phyloP scores from a whole-genome alignment of 2,888 invertebrate genomes.

The Caenorhabditis sp. region DNA sequence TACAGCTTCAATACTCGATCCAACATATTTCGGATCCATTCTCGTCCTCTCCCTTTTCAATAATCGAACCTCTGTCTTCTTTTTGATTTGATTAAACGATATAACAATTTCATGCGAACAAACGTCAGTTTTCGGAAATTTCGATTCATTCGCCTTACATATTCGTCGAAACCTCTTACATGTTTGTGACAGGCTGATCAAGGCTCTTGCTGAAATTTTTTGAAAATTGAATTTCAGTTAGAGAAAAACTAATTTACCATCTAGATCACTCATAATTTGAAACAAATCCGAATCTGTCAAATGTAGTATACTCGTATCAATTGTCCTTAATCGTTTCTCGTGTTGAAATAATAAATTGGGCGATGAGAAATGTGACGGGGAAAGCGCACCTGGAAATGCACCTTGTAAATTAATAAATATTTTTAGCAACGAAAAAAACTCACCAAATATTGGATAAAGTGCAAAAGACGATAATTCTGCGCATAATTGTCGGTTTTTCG shows the following conservation, averaged over 20 bases:
- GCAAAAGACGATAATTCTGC: slow-evolving; percentile 43
- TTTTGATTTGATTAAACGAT: slow-evolving; percentile 28
- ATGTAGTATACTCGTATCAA: background rate
- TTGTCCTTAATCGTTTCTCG: slow-evolving; percentile 8
- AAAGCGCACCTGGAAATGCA: slow-evolving; percentile 24
- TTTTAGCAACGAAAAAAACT: background rate
- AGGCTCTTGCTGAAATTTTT: slow-evolving; percentile 21
- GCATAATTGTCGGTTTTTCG: slow-evolving; percentile 28
- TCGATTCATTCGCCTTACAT: slow-evolving; percentile 12
- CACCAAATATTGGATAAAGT: slow-evolving; percentile 38
- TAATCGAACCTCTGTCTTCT: slow-evolving; percentile 27
- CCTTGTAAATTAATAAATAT: background rate
- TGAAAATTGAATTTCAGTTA: background rate
- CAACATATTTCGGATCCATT: slow-evolving; percentile 14
- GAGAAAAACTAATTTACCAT: slow-evolving; percentile 13
- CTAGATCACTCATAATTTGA: slow-evolving; percentile 19
- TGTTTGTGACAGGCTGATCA: slow-evolving; percentile 31
- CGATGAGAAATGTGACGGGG: slow-evolving; percentile 39
- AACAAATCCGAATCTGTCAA: slow-evolving; percentile 10
- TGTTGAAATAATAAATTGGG: slow-evolving; percentile 35
- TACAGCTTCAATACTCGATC: slow-evolving; percentile 11
- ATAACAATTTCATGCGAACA: slow-evolving; percentile 33
- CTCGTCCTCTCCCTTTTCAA: slow-evolving; percentile 31
- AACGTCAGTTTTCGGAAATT: slow-evolving; percentile 23
- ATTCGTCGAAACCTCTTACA: slow-evolving; percentile 19